phyloP scores from a whole-genome alignment of 2,113 vertebrate species.

The Galbula dea region DNA sequence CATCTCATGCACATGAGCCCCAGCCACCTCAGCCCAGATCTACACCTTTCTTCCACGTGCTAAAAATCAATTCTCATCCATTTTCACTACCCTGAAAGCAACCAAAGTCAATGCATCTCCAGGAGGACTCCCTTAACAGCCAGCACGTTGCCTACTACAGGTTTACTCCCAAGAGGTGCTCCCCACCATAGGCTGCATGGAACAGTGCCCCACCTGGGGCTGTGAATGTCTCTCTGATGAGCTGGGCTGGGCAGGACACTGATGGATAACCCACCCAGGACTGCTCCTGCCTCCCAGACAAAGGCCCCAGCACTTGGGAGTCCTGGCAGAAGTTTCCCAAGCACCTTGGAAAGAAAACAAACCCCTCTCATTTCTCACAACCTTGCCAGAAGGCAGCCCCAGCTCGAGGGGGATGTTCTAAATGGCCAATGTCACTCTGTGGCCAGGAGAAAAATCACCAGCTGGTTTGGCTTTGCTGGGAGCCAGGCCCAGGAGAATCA shows the following conservation, averaged over 20 bases:
- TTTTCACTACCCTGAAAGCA: background rate
- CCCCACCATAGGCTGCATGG: background rate
- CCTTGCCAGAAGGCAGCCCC: constrained; percentile 9
- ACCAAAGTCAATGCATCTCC: accelerated
- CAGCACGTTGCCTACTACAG: constrained; percentile 58
- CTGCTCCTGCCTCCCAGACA: constrained; percentile 35
- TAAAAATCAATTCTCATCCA: background rate
- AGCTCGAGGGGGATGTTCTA: background rate
- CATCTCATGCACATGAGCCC: background rate
- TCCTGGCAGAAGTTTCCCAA: constrained; percentile 53
- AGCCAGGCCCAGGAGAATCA: background rate
- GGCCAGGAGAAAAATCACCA: constrained; percentile 10
- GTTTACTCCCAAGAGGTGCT: constrained; percentile 56
- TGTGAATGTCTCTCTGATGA: constrained; percentile 55
- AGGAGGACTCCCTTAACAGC: constrained; percentile 21
- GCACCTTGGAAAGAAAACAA: constrained; percentile 50
- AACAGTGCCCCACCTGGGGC: constrained; percentile 28
- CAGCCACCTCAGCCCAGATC: background rate
- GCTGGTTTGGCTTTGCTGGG: background rate
- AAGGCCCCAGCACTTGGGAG: constrained; percentile 50
- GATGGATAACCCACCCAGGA: constrained; percentile 38
- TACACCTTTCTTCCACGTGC: background rate
- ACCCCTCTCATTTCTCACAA: constrained; percentile 47
- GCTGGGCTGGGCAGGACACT: constrained; percentile 21
- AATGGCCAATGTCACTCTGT: constrained; percentile 17